phyloP scores from a whole-genome alignment of 1,140 invertebrate genomes.

The Hylyphantes graminicola region DNA sequence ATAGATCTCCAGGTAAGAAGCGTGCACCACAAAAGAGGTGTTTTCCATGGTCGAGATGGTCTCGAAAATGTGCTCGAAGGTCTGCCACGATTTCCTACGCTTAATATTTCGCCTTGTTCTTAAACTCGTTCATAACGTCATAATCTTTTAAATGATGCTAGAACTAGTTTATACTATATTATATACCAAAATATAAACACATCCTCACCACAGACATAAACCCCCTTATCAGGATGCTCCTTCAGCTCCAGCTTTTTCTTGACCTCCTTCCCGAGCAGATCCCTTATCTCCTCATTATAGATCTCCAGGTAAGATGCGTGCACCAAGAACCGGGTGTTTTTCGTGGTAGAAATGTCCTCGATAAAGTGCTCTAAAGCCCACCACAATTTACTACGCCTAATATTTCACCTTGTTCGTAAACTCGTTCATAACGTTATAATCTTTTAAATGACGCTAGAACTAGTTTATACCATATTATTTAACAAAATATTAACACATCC shows the following conservation, averaged over 20 bases:
- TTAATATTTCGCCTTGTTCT: too few relatives aligned
- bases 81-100: too few relatives aligned
- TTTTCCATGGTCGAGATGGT: conserved; percentile 84
- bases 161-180: too few relatives aligned
- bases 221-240: conserved; percentile 82
- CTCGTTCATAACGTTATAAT: too few relatives aligned
- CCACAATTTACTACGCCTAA: too few relatives aligned
- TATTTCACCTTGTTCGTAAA: too few relatives aligned
- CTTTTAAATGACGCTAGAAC: too few relatives aligned
- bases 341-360: conserved; percentile 86
- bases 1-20: conserved; percentile 95
- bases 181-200: too few relatives aligned
- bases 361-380: conserved; percentile 79
- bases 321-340: conserved; percentile 85
- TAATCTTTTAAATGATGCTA: too few relatives aligned
- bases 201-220: conserved; percentile 79
- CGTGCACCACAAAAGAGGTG: conserved; percentile 85
- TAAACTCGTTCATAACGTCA: too few relatives aligned
- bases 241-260: conserved; percentile 81
- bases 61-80: conserved; percentile 83
- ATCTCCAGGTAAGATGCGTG: conserved; percentile 92
- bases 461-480: too few relatives aligned
- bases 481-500: too few relatives aligned
- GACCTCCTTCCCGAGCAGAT: conserved; percentile 77
- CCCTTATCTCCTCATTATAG: conserved; percentile 89